These are phyloP conservation scores for Marmota monax DNA, from an alignment of 2,113 vertebrate species.

Conservation along the genomic window DNA sequence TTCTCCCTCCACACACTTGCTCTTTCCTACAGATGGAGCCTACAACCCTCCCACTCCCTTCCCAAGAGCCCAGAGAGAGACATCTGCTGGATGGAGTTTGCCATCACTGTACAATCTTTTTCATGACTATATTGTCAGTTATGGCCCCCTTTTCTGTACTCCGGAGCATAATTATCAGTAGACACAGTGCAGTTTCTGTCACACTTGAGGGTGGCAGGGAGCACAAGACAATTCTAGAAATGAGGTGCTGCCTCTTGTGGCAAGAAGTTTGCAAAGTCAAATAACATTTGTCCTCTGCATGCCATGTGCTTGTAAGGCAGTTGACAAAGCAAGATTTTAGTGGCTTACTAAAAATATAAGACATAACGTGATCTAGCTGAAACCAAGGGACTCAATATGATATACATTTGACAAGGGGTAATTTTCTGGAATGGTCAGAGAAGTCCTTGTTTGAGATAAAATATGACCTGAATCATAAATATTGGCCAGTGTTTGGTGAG, in stretches of 20 bases:
- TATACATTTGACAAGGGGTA: neutral
- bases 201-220: neutral
- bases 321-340: neutral
- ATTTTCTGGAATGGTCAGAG: conserved; percentile 6
- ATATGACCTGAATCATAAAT: neutral
- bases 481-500: neutral
- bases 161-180: neutral
- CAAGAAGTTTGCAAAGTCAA: neutral
- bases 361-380: neutral
- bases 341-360: neutral
- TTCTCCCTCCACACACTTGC: neutral
- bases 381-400: neutral
- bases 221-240: neutral
- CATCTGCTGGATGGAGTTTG: neutral
- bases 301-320: neutral
- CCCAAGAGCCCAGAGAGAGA: neutral
- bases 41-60: no score
- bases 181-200: neutral
- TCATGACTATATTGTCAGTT: neutral
- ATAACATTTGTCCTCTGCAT: neutral
- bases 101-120: rapidly evolving
- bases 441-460: conserved; percentile 2
- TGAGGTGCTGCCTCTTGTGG: neutral
- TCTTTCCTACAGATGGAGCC: neutral
- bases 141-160: neutral